Conservation (phyloP, 2,113 vertebrate genomes). For the Brachypteracias leptosomus region DNA sequence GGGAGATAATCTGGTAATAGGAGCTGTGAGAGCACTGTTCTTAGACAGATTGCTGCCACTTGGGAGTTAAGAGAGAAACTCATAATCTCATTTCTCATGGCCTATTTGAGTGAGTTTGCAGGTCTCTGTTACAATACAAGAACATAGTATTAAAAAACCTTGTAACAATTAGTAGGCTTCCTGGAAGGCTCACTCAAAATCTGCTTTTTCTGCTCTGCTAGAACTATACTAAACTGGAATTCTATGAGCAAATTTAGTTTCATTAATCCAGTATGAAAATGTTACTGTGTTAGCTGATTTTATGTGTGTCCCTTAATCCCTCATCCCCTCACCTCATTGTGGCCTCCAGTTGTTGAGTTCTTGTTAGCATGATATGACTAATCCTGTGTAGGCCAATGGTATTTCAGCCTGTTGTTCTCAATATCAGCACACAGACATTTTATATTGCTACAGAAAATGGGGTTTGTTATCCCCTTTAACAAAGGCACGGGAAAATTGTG, state of each 20-base stretch:
- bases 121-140: neutral
- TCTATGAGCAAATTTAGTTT: neutral
- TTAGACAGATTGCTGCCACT: neutral
- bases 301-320: neutral
- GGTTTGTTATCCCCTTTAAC: neutral
- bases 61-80: neutral
- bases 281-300: neutral
- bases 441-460: neutral
- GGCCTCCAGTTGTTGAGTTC: neutral
- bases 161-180: neutral
- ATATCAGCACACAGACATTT: neutral
- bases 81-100: neutral
- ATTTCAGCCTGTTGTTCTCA: neutral
- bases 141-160: neutral
- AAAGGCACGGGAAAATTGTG: neutral
- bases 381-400: neutral
- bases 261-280: neutral
- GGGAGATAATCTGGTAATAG: neutral
- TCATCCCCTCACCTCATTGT: rapidly evolving
- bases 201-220: neutral
- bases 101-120: neutral
- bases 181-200: neutral
- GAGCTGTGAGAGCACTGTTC: neutral
- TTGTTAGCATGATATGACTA: neutral
- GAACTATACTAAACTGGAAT: neutral